phyloP scores from a whole-genome alignment of 1,140 invertebrate species.

The Rhagoletis zephyria region DNA sequence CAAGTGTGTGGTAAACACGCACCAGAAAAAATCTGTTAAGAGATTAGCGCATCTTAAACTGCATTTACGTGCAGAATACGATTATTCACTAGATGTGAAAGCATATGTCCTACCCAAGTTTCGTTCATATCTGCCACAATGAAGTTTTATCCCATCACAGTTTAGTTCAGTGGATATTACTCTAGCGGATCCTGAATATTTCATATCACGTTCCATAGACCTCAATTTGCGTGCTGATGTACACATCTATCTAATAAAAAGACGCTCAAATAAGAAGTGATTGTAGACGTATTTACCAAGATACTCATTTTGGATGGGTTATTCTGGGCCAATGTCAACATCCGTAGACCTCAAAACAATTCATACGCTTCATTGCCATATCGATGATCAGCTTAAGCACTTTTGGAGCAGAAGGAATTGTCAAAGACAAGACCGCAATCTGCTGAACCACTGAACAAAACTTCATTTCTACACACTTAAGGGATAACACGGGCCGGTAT shows the following conservation, averaged over 20 bases:
- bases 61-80: no score
- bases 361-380: neutral
- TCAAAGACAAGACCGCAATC: no score
- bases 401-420: no score
- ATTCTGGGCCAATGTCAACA: neutral
- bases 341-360: neutral
- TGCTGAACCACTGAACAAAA: no score
- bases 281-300: no score
- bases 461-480: no score
- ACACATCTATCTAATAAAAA: neutral
- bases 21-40: no score
- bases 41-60: no score
- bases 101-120: conserved; percentile 21
- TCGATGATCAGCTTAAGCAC: neutral
- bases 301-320: conserved; percentile 51
- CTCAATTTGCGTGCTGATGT: conserved; percentile 35
- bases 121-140: conserved; percentile 3
- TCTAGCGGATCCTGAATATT: conserved; percentile 32
- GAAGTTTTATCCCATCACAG: neutral
- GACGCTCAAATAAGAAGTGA: no score
- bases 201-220: conserved; percentile 31
- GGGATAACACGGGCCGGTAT: no score
- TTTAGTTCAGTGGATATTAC: neutral
- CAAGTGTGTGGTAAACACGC: no score
- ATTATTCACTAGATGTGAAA: no score